Base-by-base conservation (phyloP, 1,140 invertebrate genomes). In the Limonius californicus region DNA sequence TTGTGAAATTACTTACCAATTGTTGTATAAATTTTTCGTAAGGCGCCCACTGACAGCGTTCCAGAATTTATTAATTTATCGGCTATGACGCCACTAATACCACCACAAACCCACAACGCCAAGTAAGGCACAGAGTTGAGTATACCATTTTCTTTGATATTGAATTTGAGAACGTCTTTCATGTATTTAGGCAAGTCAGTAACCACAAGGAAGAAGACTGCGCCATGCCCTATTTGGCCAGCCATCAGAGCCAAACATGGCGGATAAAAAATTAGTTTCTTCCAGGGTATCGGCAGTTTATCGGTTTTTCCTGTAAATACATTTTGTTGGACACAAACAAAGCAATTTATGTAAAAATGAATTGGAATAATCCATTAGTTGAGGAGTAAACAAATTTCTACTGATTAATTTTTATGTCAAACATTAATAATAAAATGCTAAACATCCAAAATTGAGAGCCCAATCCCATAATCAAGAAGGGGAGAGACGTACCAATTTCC, bases 401-500 rank as follows among this genome's bases (percentile, higher is more conserved):
- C n/a, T n/a, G n/a, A n/a, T n/a, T n/a, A n/a, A n/a, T n/a, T n/a
- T n/a, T n/a, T n/a, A n/a, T n/a, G n/a, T n/a, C n/a, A n/a, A n/a
- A n/a, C n/a, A n/a, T n/a, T n/a, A n/a, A n/a, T n/a, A n/a, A n/a
- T n/a, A n/a, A n/a, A n/a, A n/a, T n/a, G n/a, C n/a, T n/a, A n/a
- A n/a, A n/a, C n/a, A n/a, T n/a, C n/a, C n/a, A n/a, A n/a, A n/a
- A n/a, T n/a, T n/a, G n/a, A n/a, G n/a, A n/a, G n/a, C n/a, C n/a
- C n/a, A n/a, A n/a, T n/a, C n/a, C n/a, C n/a, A n/a, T n/a, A n/a
- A n/a, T n/a, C n/a, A n/a, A n/a, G n/a, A n/a, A n/a, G n/a, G n/a
- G n/a, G n/a, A 39, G n/a, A 39, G 12, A 57, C 54, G 74, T 79
- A 54, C 85, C 85, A n/a, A 88, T 75, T 64, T 86, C 84, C 64